Base-by-base conservation (phyloP, 2,888 invertebrate genomes). In the Synanthedon andrenaeformis region DNA sequence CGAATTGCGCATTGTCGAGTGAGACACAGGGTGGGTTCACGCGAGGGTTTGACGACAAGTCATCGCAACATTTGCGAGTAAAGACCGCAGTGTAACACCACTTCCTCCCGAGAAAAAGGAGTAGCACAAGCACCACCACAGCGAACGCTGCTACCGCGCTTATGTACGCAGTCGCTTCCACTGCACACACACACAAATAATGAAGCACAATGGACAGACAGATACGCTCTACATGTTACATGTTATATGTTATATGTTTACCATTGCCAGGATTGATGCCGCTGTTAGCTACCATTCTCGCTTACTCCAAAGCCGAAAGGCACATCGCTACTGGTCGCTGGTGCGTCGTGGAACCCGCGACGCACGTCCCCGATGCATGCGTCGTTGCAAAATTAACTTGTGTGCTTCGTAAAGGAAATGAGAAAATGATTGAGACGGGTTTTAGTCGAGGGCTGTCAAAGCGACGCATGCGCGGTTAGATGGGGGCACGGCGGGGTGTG, bases 141-240 rank as follows among this genome's bases (percentile, higher is more conserved):
- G 96, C 92, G 73, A 96, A 92, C 59, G 94, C 95, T 59, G 93
- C 94, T 67, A 96, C 92, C 59, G 94, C 95, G 70, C 95, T 96
- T 76, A 97, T 90, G 76, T 96, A 93, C 73, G 95, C 95, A 68
- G 95, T 93, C 68, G 96, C 94, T 89, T 96, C 96, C 80, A 92
- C 90, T 79, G 92, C 87, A 82, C 90, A 62, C 23, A 67, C 23
- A 67, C 59, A 66, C 54, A 60, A 5, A 49, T 49, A 12, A 49
- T 49, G 6, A 49, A 17, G 45, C 45, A 45, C 45, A 52, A 28
- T 28, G n/a, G 12, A 14, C 13, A 41, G 17, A 13, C n/a, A n/a
- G n/a, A 51, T 28, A n/a, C 14, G 5, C 14, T n/a, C n/a, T n/a
- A n/a, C n/a, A n/a, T n/a, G n/a, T n/a, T n/a, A n/a, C n/a, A n/a